Conservation (phyloP, 37 sponge, comb jelly and placozoan genomes). For the Sycon ciliatum region DNA sequence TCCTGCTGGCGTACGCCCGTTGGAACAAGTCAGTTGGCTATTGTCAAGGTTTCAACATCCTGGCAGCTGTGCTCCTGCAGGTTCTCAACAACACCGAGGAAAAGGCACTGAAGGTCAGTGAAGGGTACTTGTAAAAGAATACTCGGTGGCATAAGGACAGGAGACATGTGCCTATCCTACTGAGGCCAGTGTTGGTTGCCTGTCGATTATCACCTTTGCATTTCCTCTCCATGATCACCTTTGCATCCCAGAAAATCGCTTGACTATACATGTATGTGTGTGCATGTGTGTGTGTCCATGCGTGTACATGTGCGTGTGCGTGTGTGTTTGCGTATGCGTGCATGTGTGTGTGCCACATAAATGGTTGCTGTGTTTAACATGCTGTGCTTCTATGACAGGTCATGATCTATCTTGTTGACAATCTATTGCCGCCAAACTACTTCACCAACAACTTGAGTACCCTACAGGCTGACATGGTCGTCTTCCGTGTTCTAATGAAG, state of each 20-base stretch:
- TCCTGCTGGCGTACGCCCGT: slow-evolving; percentile 74
- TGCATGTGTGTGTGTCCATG: slow-evolving; percentile 14
- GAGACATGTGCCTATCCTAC: no score
- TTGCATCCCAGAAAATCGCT: background rate
- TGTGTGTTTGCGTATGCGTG: background rate
- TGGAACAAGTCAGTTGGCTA: slow-evolving; percentile 74
- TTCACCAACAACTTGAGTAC: slow-evolving; percentile 68
- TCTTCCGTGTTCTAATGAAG: slow-evolving; percentile 54
- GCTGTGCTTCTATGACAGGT: slow-evolving; percentile 29
- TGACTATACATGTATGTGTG: background rate
- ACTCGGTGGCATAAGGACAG: no score
- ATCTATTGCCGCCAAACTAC: slow-evolving; percentile 68
- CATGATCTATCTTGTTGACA: slow-evolving; percentile 70
- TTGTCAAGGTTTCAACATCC: slow-evolving; percentile 84
- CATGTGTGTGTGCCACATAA: background rate
- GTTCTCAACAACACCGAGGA: slow-evolving; percentile 63
- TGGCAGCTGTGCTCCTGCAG: slow-evolving; percentile 70
- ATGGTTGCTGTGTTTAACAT: background rate
- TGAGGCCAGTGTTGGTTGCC: background rate
- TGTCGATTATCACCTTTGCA: background rate
- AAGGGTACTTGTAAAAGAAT: no score
- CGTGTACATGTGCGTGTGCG: background rate
- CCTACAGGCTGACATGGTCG: slow-evolving; percentile 67
- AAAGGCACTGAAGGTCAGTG: slow-evolving; percentile 50
- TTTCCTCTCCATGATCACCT: background rate